These are phyloP conservation scores for Calyptommatus sinebrachiatus DNA, from an alignment of 2,113 vertebrate genomes.

Conservation along the genomic window DNA sequence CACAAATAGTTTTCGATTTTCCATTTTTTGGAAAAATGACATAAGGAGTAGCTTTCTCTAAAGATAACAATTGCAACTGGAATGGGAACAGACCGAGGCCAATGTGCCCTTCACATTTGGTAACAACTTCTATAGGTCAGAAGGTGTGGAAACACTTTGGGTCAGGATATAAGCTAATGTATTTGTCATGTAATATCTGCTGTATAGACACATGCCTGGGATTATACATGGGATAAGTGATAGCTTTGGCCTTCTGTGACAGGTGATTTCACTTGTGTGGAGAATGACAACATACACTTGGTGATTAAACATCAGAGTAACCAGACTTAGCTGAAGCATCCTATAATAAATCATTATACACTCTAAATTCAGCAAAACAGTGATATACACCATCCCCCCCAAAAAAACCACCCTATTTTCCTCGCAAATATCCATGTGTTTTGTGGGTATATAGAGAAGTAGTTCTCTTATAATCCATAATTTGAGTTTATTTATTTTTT, in stretches of 20 bases:
- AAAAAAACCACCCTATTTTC: conserved; percentile 40
- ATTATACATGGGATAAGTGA: conserved; percentile 35
- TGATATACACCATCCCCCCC: conserved; percentile 38
- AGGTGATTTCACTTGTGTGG: conserved; percentile 46
- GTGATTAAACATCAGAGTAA: conserved; percentile 52
- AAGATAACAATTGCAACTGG: conserved; percentile 4
- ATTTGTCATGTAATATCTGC: conserved; percentile 26
- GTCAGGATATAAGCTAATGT: conserved; percentile 31
- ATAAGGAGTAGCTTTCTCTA: background rate
- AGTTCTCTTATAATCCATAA: conserved; percentile 21
- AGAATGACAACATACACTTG: conserved; percentile 56
- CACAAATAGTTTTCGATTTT: background rate
- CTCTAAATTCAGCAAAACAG: conserved; percentile 53
- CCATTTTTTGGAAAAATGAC: conserved; percentile 1
- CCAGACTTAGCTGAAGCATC: conserved; percentile 52
- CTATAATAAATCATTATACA: conserved; percentile 60
- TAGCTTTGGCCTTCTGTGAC: conserved; percentile 40
- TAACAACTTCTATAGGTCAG: conserved; percentile 31
- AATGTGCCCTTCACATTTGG: conserved; percentile 30
- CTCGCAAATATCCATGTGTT: conserved; percentile 34
- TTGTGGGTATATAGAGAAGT: conserved; percentile 34
- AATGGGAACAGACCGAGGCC: background rate
- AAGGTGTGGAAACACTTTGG: conserved; percentile 26
- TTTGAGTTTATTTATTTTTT: no score
- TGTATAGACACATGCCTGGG: conserved; percentile 11